These are phyloP conservation scores for Lycodopsis pacificus DNA, from an alignment of 2,797 vertebrate species.

Conservation along the genomic window DNA sequence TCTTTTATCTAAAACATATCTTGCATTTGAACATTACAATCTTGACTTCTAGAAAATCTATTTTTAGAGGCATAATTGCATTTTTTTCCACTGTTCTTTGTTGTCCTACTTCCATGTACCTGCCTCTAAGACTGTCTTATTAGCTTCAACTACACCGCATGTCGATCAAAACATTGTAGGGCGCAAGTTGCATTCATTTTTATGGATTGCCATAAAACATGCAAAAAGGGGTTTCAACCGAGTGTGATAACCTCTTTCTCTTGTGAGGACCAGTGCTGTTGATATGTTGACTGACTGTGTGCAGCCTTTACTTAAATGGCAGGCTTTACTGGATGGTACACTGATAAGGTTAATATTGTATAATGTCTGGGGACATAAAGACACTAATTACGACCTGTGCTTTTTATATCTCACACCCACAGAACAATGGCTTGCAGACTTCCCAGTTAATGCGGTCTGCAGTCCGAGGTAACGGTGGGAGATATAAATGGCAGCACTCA, in stretches of 20 bases:
- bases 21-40: neutral
- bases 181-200: neutral
- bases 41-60: neutral
- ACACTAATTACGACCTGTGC: neutral
- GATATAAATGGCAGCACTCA: conserved; percentile 12
- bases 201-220: neutral
- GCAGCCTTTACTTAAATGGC: neutral
- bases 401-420: neutral
- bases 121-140: neutral
- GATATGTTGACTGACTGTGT: neutral
- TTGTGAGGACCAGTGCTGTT: neutral
- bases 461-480: neutral
- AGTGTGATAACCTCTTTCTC: neutral
- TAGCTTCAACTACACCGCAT: neutral
- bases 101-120: neutral
- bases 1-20: neutral
- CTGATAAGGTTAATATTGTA: neutral
- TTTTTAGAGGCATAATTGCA: neutral
- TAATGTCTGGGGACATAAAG: neutral
- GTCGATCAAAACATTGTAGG: neutral
- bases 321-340: neutral
- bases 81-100: neutral
- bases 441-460: neutral
- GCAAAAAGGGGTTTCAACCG: neutral
- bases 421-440: neutral